These are phyloP conservation scores for Babyrousa celebensis DNA, from an alignment of 2,797 vertebrate species.

Conservation along the genomic window DNA sequence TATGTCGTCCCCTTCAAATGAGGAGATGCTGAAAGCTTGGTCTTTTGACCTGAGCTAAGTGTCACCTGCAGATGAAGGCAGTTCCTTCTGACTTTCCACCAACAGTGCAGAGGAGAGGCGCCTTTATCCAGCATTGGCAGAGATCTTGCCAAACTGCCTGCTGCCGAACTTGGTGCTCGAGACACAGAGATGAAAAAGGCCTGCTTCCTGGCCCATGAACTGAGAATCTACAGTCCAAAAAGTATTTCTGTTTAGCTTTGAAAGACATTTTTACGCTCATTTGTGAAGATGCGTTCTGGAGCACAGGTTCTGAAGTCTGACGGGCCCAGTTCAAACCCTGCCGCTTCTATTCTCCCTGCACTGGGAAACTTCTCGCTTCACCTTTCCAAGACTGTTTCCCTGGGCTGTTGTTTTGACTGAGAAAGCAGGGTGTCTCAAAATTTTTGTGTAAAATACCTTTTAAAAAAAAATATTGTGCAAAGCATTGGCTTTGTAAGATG, in stretches of 20 bases:
- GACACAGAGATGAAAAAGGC: not conserved
- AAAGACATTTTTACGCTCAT: not conserved
- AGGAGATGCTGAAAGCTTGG: not conserved
- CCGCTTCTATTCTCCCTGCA: not conserved
- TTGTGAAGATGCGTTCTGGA: not conserved
- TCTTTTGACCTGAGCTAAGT: not conserved
- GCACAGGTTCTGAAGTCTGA: not conserved
- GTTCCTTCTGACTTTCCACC: not conserved
- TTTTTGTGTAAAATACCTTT: not conserved
- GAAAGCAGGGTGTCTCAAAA: not conserved
- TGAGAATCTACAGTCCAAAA: not conserved
- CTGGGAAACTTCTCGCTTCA: too few relatives aligned
- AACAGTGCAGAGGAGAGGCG: not conserved
- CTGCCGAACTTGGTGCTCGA: not conserved
- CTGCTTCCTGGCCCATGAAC: not conserved
- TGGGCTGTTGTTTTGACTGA: not conserved
- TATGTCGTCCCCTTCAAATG: not conserved
- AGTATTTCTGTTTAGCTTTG: not conserved
- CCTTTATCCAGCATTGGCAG: not conserved
- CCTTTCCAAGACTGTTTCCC: not conserved
- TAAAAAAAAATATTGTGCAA: not conserved
- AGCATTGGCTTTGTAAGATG: not conserved
- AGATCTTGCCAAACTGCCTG: slow-evolving; percentile 10
- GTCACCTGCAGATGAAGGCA: not conserved
- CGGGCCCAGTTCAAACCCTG: not conserved